phyloP scores from a whole-genome alignment of 2,113 vertebrate species.

The Okapia johnstoni region DNA sequence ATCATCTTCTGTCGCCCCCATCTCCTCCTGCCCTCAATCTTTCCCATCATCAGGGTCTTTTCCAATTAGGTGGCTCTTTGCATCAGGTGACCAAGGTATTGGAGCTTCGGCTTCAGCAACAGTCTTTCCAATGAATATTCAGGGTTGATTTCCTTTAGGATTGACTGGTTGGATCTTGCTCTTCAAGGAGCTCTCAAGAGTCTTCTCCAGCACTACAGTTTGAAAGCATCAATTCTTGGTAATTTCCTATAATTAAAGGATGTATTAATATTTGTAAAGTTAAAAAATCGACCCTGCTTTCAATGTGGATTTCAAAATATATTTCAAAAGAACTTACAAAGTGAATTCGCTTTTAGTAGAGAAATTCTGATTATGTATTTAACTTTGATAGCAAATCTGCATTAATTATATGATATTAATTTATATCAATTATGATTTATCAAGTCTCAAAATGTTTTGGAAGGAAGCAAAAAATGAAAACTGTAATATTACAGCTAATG shows the following conservation, averaged over 20 bases:
- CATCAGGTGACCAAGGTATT: neutral
- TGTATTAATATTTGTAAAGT: slow-evolving; percentile 9
- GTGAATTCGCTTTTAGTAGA: slow-evolving; percentile 6
- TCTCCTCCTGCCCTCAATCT: neutral
- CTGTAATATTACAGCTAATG: neutral
- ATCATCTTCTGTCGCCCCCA: neutral
- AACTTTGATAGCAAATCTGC: neutral
- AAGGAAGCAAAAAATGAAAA: neutral
- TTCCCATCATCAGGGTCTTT: neutral
- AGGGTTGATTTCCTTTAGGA: neutral
- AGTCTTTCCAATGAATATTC: neutral
- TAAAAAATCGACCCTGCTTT: neutral
- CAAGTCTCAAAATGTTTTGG: neutral
- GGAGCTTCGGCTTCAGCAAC: neutral
- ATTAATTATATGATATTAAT: slow-evolving; percentile 24
- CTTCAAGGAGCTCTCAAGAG: neutral
- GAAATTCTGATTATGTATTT: slow-evolving; percentile 22
- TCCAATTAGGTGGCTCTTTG: neutral
- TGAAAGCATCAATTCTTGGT: neutral
- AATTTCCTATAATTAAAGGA: slow-evolving; percentile 29
- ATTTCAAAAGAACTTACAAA: slow-evolving; percentile 26
- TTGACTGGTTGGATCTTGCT: neutral
- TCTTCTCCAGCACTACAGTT: neutral
- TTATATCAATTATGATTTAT: slow-evolving; percentile 20
- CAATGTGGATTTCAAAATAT: neutral